Evolutionary conservation across 2,797 vertebrate genomes (phyloP).

Genomic region (Odontamblyopus lacepedii): DNA sequence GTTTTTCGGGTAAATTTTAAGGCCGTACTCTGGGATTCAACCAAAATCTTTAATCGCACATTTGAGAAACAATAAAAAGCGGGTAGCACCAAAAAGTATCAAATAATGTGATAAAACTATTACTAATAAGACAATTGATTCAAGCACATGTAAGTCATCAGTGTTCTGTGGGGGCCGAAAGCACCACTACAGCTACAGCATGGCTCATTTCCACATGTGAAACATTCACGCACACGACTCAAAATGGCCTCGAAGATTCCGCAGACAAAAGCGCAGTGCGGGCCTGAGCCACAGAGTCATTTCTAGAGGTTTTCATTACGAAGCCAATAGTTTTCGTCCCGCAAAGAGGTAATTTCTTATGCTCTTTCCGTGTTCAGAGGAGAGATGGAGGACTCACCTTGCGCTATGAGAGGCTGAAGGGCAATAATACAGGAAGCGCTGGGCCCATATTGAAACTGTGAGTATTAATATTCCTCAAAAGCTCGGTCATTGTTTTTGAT

Average conservation of each 20-base stretch:
- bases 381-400: slow-evolving; percentile 78
- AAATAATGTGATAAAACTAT: not conserved
- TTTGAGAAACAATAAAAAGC: too few species aligned
- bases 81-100: not conserved
- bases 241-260: slow-evolving; percentile 31
- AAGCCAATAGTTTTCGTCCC: slow-evolving; percentile 53
- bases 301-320: slow-evolving; percentile 53
- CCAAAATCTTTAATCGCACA: too few species aligned
- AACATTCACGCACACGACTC: slow-evolving; percentile 36
- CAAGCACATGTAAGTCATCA: not conserved
- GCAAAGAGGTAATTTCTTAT: slow-evolving; percentile 49
- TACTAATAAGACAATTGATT: not conserved
- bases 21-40: too few species aligned
- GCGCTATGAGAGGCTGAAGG: slow-evolving; percentile 70
- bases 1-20: too few species aligned
- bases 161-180: slow-evolving; percentile 25
- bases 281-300: slow-evolving; percentile 16
- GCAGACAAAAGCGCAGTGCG: slow-evolving; percentile 42
- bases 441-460: slow-evolving; percentile 74
- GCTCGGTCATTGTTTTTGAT: slow-evolving; percentile 78
- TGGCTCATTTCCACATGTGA: slow-evolving; percentile 57
- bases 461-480: slow-evolving; percentile 83
- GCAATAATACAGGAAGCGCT: slow-evolving; percentile 71
- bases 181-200: slow-evolving; percentile 21
- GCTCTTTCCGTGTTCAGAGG: slow-evolving; percentile 30